Conservation (phyloP, 1,140 invertebrate species). For the Drosophila trapezifrons region DNA sequence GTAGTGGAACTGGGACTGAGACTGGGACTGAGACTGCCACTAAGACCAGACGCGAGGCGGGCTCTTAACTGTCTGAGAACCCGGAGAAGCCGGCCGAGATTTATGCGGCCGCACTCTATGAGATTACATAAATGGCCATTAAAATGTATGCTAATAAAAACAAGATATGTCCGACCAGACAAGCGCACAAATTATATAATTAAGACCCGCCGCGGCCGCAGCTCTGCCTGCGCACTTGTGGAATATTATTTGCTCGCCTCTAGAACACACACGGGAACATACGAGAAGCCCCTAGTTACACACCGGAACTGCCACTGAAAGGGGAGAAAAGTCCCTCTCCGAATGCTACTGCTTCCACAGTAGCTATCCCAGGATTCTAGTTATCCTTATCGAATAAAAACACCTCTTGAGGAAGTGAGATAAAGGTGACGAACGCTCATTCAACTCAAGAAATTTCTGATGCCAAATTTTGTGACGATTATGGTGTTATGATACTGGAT, state of each 20-base stretch:
- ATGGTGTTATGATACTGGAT: no score
- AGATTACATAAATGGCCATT: conserved; percentile 79
- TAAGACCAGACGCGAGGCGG: conserved; percentile 3
- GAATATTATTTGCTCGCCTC: conserved; percentile 30
- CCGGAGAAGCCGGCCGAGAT: conserved; percentile 38
- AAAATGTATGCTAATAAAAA: conserved; percentile 79
- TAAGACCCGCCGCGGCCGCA: conserved; percentile 34
- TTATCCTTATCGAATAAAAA: no score
- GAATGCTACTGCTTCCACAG: no score
- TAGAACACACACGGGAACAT: not conserved
- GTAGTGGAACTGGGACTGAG: not conserved
- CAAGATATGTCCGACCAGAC: conserved; percentile 47
- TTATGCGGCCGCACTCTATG: conserved; percentile 71
- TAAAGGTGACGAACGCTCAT: no score
- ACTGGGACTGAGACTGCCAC: not conserved
- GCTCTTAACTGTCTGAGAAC: conserved; percentile 64
- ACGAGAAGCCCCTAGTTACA: not conserved
- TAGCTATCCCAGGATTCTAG: no score
- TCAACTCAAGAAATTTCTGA: no score
- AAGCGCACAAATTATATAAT: conserved; percentile 73
- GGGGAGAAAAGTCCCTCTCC: no score
- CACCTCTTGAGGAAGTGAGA: no score
- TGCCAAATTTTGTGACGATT: no score
- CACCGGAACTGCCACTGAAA: not conserved
- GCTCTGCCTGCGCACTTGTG: no score